Evolutionary conservation across 2,113 vertebrate species (phyloP).

Genomic region (Vidua chalybeata): DNA sequence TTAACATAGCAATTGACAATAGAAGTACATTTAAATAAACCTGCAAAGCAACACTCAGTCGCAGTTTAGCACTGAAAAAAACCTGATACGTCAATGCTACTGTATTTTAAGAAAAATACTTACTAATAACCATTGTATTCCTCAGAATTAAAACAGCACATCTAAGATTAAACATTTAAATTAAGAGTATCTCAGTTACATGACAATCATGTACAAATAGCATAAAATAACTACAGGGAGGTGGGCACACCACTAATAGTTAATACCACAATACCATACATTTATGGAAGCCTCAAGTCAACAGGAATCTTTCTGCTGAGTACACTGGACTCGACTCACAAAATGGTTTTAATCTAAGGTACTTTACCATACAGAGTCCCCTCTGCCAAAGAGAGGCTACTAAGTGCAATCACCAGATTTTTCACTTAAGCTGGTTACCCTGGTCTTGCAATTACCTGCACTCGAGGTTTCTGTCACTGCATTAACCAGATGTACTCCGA

Average conservation of each 20-base stretch:
- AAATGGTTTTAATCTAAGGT: neutral
- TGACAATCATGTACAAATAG: neutral
- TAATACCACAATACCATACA: fast-evolving
- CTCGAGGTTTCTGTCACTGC: neutral
- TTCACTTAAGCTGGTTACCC: neutral
- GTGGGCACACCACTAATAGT: fast-evolving
- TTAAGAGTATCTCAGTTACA: neutral
- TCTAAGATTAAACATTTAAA: neutral
- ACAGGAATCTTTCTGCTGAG: fast-evolving
- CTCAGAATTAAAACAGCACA: neutral
- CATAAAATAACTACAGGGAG: neutral
- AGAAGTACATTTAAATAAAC: neutral
- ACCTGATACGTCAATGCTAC: neutral
- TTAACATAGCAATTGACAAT: neutral
- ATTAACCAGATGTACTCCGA: neutral
- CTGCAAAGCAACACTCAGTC: neutral
- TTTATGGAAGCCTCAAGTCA: neutral
- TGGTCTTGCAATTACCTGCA: neutral
- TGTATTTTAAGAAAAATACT: neutral
- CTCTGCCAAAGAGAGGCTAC: no score
- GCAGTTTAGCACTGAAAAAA: neutral
- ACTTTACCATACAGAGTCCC: fast-evolving
- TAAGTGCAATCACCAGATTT: fast-evolving
- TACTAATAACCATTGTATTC: neutral
- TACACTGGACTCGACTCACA: neutral